Conservation (phyloP, 2,797 vertebrate genomes). For the Peromyscus aztecus region DNA sequence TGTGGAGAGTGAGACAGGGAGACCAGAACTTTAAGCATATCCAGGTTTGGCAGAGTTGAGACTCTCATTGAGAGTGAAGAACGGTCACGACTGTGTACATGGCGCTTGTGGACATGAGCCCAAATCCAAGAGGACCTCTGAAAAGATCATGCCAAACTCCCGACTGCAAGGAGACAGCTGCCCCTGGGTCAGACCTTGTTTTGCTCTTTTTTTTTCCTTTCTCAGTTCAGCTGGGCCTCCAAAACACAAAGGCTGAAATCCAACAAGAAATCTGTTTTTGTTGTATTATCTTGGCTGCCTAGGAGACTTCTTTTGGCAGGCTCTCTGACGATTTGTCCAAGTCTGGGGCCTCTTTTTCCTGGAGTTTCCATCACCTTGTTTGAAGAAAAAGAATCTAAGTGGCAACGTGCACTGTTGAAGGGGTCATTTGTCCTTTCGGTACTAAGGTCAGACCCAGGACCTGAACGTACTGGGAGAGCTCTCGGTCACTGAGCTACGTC, state of each 20-base stretch:
- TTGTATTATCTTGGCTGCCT: slow-evolving; percentile 77
- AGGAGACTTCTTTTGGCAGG: slow-evolving; percentile 69
- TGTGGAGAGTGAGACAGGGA: not conserved
- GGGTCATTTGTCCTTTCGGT: not conserved
- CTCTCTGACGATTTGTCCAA: slow-evolving; percentile 72
- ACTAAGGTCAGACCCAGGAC: not conserved
- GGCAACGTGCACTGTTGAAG: not conserved
- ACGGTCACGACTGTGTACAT: not conserved
- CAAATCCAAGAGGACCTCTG: not conserved
- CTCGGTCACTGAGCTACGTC: not conserved
- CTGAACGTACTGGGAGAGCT: not conserved
- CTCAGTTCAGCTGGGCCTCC: slow-evolving; percentile 58
- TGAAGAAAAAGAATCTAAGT: slow-evolving; percentile 30
- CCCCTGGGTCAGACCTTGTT: slow-evolving; percentile 30
- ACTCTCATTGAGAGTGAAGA: not conserved
- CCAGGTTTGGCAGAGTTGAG: not conserved
- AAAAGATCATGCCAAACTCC: slow-evolving; percentile 26
- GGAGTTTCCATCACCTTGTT: slow-evolving; percentile 77
- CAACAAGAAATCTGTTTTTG: slow-evolving; percentile 74
- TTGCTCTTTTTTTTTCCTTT: slow-evolving; percentile 58
- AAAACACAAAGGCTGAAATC: slow-evolving; percentile 74
- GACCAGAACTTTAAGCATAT: not conserved
- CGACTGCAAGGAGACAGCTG: not conserved
- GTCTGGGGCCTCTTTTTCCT: slow-evolving; percentile 68
- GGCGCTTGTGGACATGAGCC: not conserved